phyloP scores from a whole-genome alignment of 2,113 vertebrate genomes.

The Fregata magnificens region DNA sequence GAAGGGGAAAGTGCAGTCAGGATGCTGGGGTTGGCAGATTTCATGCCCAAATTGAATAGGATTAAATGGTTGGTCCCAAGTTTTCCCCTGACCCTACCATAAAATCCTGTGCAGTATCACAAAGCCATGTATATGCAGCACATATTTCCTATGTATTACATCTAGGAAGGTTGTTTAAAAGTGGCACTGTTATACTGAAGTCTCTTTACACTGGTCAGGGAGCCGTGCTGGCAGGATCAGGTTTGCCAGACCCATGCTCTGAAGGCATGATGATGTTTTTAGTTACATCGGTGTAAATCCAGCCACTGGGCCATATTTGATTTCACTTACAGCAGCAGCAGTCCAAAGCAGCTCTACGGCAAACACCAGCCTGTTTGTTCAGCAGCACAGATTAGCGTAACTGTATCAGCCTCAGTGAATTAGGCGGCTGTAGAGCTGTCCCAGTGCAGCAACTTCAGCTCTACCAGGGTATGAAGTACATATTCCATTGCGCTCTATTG shows the following conservation, averaged over 20 bases:
- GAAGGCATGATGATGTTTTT: neutral
- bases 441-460: neutral
- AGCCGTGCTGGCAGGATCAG: neutral
- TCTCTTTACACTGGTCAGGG: neutral
- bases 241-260: neutral
- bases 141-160: neutral
- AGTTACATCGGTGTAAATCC: neutral
- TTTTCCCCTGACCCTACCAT: neutral
- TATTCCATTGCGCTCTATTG: neutral
- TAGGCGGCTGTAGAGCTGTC: neutral
- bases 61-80: neutral
- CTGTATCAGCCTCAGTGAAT: neutral
- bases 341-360: neutral
- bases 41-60: neutral
- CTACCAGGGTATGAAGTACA: neutral
- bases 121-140: rapidly evolving
- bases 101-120: neutral
- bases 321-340: neutral
- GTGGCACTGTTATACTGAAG: no score
- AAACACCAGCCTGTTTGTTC: neutral
- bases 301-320: neutral
- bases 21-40: neutral
- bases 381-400: neutral
- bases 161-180: neutral
- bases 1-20: neutral